Conservation (phyloP, 2,888 invertebrate genomes). For the Drosophila cracens region DNA sequence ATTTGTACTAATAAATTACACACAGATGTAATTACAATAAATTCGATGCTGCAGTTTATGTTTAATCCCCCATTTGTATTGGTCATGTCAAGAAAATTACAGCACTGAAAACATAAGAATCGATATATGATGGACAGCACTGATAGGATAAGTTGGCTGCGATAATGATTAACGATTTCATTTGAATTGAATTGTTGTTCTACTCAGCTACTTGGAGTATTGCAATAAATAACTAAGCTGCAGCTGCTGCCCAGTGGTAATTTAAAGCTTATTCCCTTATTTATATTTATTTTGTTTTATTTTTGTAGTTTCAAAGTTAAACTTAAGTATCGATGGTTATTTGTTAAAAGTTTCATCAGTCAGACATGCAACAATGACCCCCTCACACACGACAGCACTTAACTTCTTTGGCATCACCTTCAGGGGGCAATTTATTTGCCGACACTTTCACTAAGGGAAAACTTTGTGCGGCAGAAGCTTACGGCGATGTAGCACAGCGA, state of each 20-base stretch:
- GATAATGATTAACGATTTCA: background rate
- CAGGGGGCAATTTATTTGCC: conserved; percentile 68
- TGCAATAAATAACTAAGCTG: conserved; percentile 7
- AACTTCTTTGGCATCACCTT: conserved; percentile 54
- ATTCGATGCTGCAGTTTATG: background rate
- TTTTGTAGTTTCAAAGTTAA: conserved; percentile 41
- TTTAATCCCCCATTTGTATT: background rate
- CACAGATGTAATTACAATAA: background rate
- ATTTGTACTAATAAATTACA: background rate
- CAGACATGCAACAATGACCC: conserved; percentile 30
- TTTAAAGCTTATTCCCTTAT: conserved; percentile 48
- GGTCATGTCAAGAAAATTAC: too few species aligned
- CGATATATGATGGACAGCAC: conserved; percentile 4
- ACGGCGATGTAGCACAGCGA: conserved; percentile 52
- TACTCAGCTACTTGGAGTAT: background rate
- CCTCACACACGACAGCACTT: conserved; percentile 39
- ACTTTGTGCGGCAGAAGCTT: conserved; percentile 50
- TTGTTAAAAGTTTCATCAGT: conserved; percentile 45
- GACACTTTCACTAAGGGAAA: conserved; percentile 62
- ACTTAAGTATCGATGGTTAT: conserved; percentile 55
- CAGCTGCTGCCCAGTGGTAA: conserved; percentile 33
- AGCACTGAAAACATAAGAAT: background rate
- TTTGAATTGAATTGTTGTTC: background rate
- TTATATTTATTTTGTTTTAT: conserved; percentile 25
- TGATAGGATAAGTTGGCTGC: background rate